A percentile compares a stretch with the other conserved stretches of the same genome.
Evolutionary conservation across 2,797 vertebrate species (phyloP).

Genomic region (Coreius guichenoti): DNA sequence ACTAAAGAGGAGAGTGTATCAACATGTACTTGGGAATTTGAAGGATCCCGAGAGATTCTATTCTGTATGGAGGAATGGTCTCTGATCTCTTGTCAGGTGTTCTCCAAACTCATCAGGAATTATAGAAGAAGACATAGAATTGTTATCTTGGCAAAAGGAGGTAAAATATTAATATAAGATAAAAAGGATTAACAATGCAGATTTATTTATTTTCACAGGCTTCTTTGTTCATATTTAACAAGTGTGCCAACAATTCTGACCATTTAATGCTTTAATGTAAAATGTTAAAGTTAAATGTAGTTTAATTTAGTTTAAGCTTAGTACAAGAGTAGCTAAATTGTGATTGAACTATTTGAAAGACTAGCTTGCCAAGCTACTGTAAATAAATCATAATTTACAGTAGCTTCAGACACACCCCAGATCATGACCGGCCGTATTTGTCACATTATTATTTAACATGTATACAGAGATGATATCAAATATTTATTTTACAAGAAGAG

Average conservation of each 20-base stretch:
- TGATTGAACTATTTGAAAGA: background rate
- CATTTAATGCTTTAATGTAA: background rate
- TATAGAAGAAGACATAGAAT: no score
- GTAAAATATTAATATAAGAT: no score
- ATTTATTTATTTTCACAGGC: background rate
- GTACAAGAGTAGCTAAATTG: background rate
- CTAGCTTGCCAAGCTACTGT: background rate
- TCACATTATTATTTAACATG: slow-evolving; percentile 48
- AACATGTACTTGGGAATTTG: background rate
- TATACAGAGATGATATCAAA: slow-evolving; percentile 66
- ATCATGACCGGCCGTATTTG: background rate
- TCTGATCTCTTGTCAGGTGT: background rate
- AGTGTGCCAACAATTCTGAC: background rate
- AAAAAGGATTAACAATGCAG: background rate
- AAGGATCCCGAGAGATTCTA: background rate
- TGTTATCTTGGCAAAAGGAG: no score
- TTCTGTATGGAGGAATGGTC: background rate
- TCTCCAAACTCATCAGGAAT: no score
- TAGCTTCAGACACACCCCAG: background rate
- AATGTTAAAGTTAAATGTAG: background rate
- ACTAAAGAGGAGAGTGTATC: background rate
- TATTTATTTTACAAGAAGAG: slow-evolving; percentile 71
- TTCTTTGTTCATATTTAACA: background rate
- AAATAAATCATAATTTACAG: background rate
- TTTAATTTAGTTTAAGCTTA: background rate